Percentiles rank a stretch among this genome's conserved stretches.
Conservation (phyloP, 2,113 vertebrate genomes). For the Holacanthus passer region DNA sequence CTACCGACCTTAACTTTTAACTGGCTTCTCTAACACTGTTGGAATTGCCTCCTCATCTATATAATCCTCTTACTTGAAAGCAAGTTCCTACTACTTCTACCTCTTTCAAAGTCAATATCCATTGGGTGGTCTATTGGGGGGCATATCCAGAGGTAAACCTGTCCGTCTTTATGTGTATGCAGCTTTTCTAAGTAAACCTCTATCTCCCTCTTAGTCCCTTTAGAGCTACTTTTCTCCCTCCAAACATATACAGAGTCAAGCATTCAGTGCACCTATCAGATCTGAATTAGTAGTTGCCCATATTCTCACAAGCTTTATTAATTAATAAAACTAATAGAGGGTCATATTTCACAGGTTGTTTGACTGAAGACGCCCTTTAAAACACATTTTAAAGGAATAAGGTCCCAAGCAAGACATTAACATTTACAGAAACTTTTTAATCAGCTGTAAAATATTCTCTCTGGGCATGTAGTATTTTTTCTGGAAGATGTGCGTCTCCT, state of each 20-base stretch:
- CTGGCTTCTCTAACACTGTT: not conserved
- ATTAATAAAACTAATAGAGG: not conserved
- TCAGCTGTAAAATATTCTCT: not conserved
- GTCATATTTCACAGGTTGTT: not conserved
- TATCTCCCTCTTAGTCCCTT: not conserved
- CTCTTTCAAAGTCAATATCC: not conserved
- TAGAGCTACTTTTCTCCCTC: not conserved
- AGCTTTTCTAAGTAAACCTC: not conserved
- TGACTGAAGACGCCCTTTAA: not conserved
- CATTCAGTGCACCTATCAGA: not conserved
- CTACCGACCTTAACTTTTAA: not conserved
- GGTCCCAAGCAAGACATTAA: not conserved
- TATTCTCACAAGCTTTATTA: not conserved
- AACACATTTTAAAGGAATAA: not conserved
- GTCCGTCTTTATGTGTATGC: not conserved
- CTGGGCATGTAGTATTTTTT: not conserved
- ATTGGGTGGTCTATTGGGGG: no score
- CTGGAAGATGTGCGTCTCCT: not conserved
- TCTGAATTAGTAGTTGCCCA: not conserved
- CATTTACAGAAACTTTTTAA: conserved; percentile 6
- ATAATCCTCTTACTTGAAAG: not conserved
- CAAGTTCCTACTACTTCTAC: not conserved
- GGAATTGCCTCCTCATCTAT: not conserved
- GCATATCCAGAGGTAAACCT: not conserved
- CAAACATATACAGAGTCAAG: not conserved